Evolutionary conservation across 1,140 invertebrate species (phyloP), one percentile per base, ranked within the genome.

Genomic region (Achroia grisella): DNA sequence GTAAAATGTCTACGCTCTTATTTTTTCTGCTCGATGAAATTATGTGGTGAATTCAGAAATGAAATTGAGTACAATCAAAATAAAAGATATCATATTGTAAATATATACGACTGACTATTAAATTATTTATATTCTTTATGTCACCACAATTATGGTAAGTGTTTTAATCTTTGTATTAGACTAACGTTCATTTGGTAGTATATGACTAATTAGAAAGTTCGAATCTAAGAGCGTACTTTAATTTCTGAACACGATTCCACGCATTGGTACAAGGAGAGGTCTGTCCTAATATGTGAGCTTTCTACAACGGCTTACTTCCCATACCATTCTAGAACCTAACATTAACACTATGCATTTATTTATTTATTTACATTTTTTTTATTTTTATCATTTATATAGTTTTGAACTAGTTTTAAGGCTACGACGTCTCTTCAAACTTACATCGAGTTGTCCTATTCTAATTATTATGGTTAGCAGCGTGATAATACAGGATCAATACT

Each of bases 391-490:
- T 72, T 73, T 56, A 71, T 74, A 72, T 80, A 81, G 74, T 79
- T 84, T 84, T 84, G 80, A 81, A 84, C 80, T 84, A 84, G 68
- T 72, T 75, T 78, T 84, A 84, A 84, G 78, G 78, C 80, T 84
- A 81, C 73, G 60, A 64, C 55, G 67, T 75, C 67, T 66, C 48
- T 60, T 59, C 62, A 71, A 66, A 79, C 65, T 66, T 69, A 76
- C 73, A 77, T 68, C 60, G 53, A 60, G 50, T 76, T 59, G 58
- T 52, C 45, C 55, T 71, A 74, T 63, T 48, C 63, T 72, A 70
- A 47, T 50, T 17, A 28, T 62, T 56, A 68, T 44, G 70, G 57
- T 80, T 71, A 76, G 62, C 56, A 69, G 73, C 71, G 73, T 70
- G 62, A 66, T 67, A 10, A 10, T 23, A 58, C 44, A 39, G n/a